Base-by-base conservation (phyloP, 2,888 invertebrate genomes). In the Invenusta paracnida region DNA sequence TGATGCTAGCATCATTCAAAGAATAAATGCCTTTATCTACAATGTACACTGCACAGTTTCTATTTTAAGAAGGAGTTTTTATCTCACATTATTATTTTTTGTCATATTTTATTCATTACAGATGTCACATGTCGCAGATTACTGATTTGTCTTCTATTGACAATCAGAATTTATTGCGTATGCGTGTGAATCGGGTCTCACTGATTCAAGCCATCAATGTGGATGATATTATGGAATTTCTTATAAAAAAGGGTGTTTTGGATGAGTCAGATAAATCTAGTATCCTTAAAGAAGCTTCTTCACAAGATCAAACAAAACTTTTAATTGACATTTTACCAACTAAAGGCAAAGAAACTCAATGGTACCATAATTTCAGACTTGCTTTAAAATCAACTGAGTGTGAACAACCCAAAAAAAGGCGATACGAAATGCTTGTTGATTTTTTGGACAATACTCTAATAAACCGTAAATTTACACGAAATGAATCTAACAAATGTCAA, bases 361-460 rank as follows among this genome's bases (percentile, higher is more conserved):
- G 90, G 90, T 90, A 90, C 86, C 88, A 88, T 86, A 87, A 89
- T 84, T 90, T 90, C 85, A 87, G 89, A 73, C 88, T 89, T 13
- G 87, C 90, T 66, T 87, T 90, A 13, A 87, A 88, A 73, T 89
- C 89, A 79, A 89, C 90, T n/a, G 89, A 89, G 31, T 89, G 88
- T 2, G 88, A 88, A 23, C 85, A 87, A 25, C 89, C 89, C 67
- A 87, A 88, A 13, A 88, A 87, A 79, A 88, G 88, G 83, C 87
- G 89, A 85, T 90, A 90, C 87, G 88, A 88, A 84, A 87, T 88
- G 23, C 88, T 90, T 5, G 89, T 90, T 25, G 90, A 90, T 29
- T 90, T 90, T 81, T 88, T 90, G 1, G 90, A 90, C 87, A 90
- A 90, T 87, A 90, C 90, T 1, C 89, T 90, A 30, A 90, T 90